Percentiles rank a stretch among this genome's conserved stretches.
These are phyloP conservation scores for Nanorana parkeri DNA, from an alignment of 2,113 vertebrate species.

Conservation along the genomic window DNA sequence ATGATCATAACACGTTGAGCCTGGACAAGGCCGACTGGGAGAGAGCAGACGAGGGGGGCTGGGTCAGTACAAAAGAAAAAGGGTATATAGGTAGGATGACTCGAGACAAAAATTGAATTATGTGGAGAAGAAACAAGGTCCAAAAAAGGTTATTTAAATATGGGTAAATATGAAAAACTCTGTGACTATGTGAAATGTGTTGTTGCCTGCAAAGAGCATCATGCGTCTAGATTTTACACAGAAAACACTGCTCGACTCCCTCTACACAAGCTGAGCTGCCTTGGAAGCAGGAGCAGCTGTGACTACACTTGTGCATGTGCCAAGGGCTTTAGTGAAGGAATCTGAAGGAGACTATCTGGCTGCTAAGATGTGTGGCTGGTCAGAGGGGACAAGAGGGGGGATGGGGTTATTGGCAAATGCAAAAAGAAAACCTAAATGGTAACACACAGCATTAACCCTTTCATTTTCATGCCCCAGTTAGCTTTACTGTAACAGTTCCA, in stretches of 20 bases:
- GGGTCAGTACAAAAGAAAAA: too few relatives aligned
- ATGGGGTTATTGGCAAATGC: slow-evolving; percentile 34
- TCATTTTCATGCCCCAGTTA: neutral
- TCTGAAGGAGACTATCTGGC: slow-evolving; percentile 87
- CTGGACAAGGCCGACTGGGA: too few relatives aligned
- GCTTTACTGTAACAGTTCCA: neutral
- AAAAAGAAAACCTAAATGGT: neutral
- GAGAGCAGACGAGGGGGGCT: too few relatives aligned
- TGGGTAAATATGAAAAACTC: too few relatives aligned
- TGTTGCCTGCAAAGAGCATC: neutral
- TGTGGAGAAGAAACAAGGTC: too few relatives aligned
- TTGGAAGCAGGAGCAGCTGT: slow-evolving; percentile 93
- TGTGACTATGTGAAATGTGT: too few relatives aligned
- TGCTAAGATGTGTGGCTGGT: slow-evolving; percentile 71
- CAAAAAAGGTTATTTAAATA: too few relatives aligned
- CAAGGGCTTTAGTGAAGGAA: slow-evolving; percentile 98
- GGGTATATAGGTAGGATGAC: too few relatives aligned
- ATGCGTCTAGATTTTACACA: slow-evolving; percentile 11
- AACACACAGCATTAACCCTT: slow-evolving; percentile 12
- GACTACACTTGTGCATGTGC: slow-evolving; percentile 93
- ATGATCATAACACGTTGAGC: too few relatives aligned
- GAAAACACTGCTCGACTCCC: slow-evolving; percentile 11
- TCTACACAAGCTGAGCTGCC: slow-evolving; percentile 67
- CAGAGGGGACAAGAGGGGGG: slow-evolving; percentile 59
- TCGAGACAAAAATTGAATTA: too few relatives aligned